Evolutionary conservation across 2,113 vertebrate species (phyloP), one percentile per base, ranked within the genome.

Genomic region (Urocynchramus pylzowi): DNA sequence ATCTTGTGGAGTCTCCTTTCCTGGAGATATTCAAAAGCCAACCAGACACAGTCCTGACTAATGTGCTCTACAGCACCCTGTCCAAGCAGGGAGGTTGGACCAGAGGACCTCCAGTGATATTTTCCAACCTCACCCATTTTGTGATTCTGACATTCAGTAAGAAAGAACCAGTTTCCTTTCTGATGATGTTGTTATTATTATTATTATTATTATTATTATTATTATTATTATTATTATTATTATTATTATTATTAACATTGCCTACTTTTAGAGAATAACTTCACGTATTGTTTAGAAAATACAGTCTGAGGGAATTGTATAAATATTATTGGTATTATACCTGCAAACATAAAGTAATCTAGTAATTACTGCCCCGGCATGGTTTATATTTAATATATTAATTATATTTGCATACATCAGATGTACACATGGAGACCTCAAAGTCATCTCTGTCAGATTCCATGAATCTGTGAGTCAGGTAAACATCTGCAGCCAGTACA

Each of bases 371-470:
- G 49, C 13, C 35, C 45, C 75, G 75, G 20, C 31, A 49, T 37
- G 33, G 28, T 57, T 91, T 84, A 42, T 81, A 89, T 93, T 95
- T 87, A 71, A 56, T 82, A 49, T 42, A 84, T 84, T 78, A 87
- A 78, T 87, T 92, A 6, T 52, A 73, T 95, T 94, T 91, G 81
- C 69, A 82, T 92, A 49, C 22, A 94, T 91, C 23, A 82, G 17
- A 11, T 75, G 17, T 78, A 47, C n/a, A 44, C 7, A 68, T n/a
- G 31, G 76, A 81, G 83, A 88, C 49, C 57, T 93, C 74, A 76
- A 76, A 95, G 91, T 91, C 64, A 61, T 93, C 11, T 53, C 56
- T 94, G 81, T 97, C 95, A 96, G 74, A 84, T 91, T 84, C 81
- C 81, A 71, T 93, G 89, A 84, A 67, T 71, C 53, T 87, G 8